These are phyloP conservation scores for Spinibarbus caldwelli DNA, from an alignment of 2,797 vertebrate genomes.

Conservation along the genomic window DNA sequence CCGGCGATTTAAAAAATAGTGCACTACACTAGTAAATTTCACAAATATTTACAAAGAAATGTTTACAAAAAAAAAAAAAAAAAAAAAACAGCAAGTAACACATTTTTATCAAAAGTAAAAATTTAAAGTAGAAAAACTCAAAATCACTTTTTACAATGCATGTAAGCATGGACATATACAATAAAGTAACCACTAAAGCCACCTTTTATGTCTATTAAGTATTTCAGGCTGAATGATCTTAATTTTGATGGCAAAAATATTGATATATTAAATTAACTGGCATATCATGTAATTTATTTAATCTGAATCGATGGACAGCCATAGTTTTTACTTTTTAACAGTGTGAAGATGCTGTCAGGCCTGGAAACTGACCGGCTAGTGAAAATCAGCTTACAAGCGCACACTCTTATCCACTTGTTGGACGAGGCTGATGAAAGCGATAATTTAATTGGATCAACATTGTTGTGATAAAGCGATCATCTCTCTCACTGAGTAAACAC, in stretches of 20 bases:
- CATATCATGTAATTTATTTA: background rate
- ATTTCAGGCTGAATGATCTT: background rate
- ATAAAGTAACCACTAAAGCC: background rate
- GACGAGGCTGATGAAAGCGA: slow-evolving; percentile 67
- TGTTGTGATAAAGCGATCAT: slow-evolving; percentile 73
- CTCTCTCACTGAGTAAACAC: slow-evolving; percentile 34
- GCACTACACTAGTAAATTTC: too few relatives aligned
- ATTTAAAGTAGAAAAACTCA: too few relatives aligned
- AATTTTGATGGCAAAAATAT: background rate
- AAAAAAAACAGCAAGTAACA: too few relatives aligned
- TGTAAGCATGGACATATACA: too few relatives aligned
- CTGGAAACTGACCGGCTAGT: background rate
- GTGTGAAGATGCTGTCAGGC: background rate
- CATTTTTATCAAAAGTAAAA: too few relatives aligned
- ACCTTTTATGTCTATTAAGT: background rate
- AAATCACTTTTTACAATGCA: too few relatives aligned
- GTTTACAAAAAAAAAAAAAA: too few relatives aligned
- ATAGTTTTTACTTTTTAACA: background rate
- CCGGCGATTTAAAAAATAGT: too few relatives aligned
- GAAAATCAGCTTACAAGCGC: slow-evolving; percentile 66
- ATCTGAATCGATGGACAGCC: background rate
- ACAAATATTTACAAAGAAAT: too few relatives aligned
- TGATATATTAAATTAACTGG: too few relatives aligned
- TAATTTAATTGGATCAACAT: slow-evolving; percentile 74
- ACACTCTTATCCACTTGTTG: slow-evolving; percentile 67